phyloP scores from a whole-genome alignment of 2,113 vertebrate genomes.

The Lepus europaeus region DNA sequence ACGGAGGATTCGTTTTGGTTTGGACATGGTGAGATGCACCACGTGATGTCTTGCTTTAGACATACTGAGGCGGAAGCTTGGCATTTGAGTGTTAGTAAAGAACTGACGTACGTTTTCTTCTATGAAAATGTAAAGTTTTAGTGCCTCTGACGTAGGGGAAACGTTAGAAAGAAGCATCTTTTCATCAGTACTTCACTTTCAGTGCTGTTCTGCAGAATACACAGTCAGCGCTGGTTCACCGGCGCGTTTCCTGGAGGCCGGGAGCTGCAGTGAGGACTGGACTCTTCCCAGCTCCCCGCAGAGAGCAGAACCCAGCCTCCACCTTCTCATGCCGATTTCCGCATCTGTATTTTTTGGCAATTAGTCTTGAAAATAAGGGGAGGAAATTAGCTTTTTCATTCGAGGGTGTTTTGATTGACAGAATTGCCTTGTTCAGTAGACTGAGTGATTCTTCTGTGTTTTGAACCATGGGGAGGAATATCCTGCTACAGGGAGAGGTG shows the following conservation, averaged over 20 bases:
- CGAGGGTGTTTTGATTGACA: conserved; percentile 26
- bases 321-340: background rate
- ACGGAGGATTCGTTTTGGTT: background rate
- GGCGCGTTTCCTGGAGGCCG: background rate
- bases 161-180: background rate
- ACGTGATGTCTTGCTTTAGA: conserved; percentile 5
- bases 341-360: background rate
- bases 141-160: background rate
- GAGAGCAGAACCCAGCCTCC: background rate
- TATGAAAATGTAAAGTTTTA: background rate
- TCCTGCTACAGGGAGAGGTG: background rate
- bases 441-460: conserved; percentile 34
- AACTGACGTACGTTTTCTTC: conserved; percentile 47
- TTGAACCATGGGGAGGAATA: background rate
- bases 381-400: conserved; percentile 54
- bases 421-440: conserved; percentile 27
- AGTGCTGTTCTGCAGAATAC: background rate
- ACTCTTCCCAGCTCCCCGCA: background rate
- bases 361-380: conserved; percentile 52
- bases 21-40: background rate
- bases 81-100: conserved; percentile 27
- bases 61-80: conserved; percentile 2
- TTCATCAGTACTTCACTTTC: background rate
- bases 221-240: background rate
- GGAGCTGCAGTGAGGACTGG: background rate